Evolutionary conservation across 2,888 invertebrate species (phyloP).

Genomic region (Lycaena phlaeas): DNA sequence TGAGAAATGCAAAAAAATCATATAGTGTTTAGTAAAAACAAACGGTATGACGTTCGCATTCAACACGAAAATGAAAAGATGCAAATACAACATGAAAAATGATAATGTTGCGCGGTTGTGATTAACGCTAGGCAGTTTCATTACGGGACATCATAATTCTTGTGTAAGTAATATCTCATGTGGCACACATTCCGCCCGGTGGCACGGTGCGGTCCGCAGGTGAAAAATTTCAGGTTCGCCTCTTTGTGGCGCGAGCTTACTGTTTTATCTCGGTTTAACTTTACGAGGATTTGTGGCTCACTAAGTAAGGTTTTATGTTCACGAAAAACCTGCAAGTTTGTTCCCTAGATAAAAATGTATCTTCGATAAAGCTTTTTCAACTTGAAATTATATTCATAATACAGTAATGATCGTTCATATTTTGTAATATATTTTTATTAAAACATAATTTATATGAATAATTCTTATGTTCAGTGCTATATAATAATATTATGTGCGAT

Average conservation of each 20-base stretch:
- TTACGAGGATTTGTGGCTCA: slow-evolving; percentile 71
- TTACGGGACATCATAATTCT: slow-evolving; percentile 60
- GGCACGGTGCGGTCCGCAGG: slow-evolving; percentile 46
- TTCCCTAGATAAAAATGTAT: slow-evolving; percentile 57
- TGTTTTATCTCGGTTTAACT: slow-evolving; percentile 71
- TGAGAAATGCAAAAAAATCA: no score
- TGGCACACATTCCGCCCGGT: slow-evolving; percentile 38
- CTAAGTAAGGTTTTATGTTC: slow-evolving; percentile 71
- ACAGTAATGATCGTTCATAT: no score
- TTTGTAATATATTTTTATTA: no score
- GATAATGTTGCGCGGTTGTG: slow-evolving; percentile 24
- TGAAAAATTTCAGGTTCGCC: slow-evolving; percentile 64
- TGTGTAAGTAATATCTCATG: slow-evolving; percentile 59
- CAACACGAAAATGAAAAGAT: slow-evolving; percentile 15
- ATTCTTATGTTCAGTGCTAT: no score
- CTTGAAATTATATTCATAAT: slow-evolving; percentile 15
- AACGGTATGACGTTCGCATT: not conserved
- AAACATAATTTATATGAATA: no score
- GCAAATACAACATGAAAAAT: slow-evolving; percentile 17
- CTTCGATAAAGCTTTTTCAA: slow-evolving; percentile 32
- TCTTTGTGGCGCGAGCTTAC: slow-evolving; percentile 61
- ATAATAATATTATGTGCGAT: no score
- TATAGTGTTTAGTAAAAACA: no score
- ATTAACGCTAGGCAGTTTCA: slow-evolving; percentile 50
- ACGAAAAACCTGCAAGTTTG: slow-evolving; percentile 56